Conservation (phyloP, 2,797 vertebrate species). For the Australoheros facetus region DNA sequence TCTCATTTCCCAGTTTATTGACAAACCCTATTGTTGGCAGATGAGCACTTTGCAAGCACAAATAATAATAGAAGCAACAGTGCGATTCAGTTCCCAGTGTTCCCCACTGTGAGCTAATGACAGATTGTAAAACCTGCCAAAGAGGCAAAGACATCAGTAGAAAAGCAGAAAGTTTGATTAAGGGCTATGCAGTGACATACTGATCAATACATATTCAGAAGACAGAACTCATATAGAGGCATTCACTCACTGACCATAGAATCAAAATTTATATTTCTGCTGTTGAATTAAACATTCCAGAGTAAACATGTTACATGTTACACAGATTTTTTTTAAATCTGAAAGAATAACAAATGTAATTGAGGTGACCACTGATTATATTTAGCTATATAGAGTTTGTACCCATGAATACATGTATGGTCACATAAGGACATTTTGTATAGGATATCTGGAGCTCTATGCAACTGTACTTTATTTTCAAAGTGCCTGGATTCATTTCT, state of each 20-base stretch:
- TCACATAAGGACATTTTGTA: conserved; percentile 17
- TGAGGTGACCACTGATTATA: background rate
- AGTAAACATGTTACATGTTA: background rate
- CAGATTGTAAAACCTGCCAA: conserved; percentile 26
- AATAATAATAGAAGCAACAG: conserved; percentile 42
- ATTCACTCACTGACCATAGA: background rate
- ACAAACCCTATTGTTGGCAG: conserved; percentile 62
- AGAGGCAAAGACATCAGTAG: conserved; percentile 11
- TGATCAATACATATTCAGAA: conserved; percentile 12
- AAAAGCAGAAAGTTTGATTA: conserved; percentile 33
- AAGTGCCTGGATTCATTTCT: conserved; percentile 24
- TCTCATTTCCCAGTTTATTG: conserved; percentile 69
- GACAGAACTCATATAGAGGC: background rate
- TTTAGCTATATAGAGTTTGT: conserved; percentile 8
- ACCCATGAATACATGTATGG: conserved; percentile 24
- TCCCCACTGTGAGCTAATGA: conserved; percentile 31
- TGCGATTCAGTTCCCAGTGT: conserved; percentile 27
- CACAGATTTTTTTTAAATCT: conserved; percentile 1
- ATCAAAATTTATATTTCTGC: background rate
- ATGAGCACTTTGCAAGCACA: conserved; percentile 28
- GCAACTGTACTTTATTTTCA: background rate
- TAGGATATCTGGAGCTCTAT: background rate
- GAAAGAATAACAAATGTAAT: conserved; percentile 12
- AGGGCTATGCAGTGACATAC: background rate
- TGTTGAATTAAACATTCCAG: conserved; percentile 16